Evolutionary conservation across 2,113 vertebrate species (phyloP).

Genomic region (Protobothrops flavoviridis): DNA sequence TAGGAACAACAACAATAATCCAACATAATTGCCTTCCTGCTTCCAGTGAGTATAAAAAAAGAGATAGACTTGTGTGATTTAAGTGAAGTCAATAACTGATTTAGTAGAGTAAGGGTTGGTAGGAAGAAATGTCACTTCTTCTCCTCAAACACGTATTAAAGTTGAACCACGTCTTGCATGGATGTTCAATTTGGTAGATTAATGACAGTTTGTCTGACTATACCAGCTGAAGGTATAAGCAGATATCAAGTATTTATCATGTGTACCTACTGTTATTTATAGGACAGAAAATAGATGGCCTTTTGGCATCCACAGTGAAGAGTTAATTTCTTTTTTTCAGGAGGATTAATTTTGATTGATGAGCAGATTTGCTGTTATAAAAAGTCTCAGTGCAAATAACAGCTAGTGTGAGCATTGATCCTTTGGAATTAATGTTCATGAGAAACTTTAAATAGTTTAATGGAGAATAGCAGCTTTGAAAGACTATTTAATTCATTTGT

Average conservation of each 20-base stretch:
- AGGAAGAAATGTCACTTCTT: not conserved
- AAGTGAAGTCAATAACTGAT: not conserved
- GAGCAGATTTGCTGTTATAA: not conserved
- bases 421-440: constrained; percentile 2
- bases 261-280: constrained; percentile 15
- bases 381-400: not conserved
- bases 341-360: not conserved
- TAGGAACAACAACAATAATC: not conserved
- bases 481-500: constrained; percentile 22
- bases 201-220: not conserved
- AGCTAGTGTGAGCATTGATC: not conserved
- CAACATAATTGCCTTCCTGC: not conserved
- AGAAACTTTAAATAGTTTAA: constrained; percentile 6
- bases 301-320: not conserved
- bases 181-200: constrained; percentile 8
- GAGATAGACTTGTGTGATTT: not conserved
- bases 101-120: not conserved
- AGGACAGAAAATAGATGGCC: constrained; percentile 14
- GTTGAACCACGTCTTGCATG: not conserved
- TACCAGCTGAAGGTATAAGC: not conserved
- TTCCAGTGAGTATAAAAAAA: not conserved
- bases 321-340: not conserved
- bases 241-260: not conserved
- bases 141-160: not conserved
- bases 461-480: not conserved